phyloP scores from a whole-genome alignment of 2,113 vertebrate species.

The Cebus imitator region DNA sequence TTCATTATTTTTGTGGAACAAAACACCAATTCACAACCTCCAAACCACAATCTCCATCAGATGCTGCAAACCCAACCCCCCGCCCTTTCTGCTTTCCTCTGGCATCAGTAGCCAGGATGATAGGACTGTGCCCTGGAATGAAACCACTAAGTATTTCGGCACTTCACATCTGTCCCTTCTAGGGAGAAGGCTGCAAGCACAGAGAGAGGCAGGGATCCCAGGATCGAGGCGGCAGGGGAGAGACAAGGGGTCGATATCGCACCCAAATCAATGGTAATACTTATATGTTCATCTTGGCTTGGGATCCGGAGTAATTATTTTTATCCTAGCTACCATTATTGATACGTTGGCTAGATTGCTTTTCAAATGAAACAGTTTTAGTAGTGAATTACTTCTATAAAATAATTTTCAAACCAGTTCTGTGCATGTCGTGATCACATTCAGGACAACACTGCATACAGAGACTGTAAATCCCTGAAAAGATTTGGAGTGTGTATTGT shows the following conservation, averaged over 20 bases:
- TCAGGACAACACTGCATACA: too few species aligned
- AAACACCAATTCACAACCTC: neutral
- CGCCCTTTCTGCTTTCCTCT: neutral
- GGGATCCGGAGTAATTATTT: neutral
- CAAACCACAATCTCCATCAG: neutral
- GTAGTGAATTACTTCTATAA: neutral
- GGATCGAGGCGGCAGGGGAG: rapidly evolving
- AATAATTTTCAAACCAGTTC: neutral
- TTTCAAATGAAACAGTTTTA: neutral
- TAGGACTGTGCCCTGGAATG: neutral
- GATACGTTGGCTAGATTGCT: neutral
- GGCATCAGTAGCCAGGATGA: neutral
- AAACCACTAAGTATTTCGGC: neutral
- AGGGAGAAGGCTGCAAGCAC: rapidly evolving
- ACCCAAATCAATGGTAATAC: neutral
- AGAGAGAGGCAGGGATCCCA: neutral
- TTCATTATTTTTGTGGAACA: neutral
- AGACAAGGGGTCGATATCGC: rapidly evolving
- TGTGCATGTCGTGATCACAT: rapidly evolving
- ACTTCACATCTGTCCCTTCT: neutral
- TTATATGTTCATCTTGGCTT: neutral
- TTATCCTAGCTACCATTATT: neutral
- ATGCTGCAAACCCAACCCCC: neutral
- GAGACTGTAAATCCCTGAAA: rapidly evolving
- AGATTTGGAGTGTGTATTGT: rapidly evolving